These are phyloP conservation scores for Armadillidium nasatum DNA, from an alignment of 1,140 invertebrate species.

Conservation along the genomic window DNA sequence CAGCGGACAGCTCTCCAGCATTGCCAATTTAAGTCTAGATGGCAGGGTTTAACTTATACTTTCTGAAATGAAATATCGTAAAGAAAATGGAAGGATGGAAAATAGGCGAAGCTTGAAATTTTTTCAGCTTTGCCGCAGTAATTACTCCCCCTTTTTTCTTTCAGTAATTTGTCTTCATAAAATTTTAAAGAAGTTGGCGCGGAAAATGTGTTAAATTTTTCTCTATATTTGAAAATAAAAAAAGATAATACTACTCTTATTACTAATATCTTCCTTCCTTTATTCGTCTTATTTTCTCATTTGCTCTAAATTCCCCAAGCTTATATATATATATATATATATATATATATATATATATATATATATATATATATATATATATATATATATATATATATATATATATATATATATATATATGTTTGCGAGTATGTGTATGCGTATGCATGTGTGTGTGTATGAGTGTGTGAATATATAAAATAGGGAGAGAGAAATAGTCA, in stretches of 20 bases:
- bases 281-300: too few species aligned
- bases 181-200: slow-evolving; percentile 9
- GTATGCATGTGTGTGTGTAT: too few species aligned
- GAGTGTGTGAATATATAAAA: too few species aligned
- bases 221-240: background rate
- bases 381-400: too few species aligned
- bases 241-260: too few species aligned
- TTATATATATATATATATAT: background rate
- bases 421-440: too few species aligned
- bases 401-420: too few species aligned
- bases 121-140: background rate
- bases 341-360: too few species aligned
- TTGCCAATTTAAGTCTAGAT: background rate
- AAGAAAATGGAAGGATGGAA: background rate
- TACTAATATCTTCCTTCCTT: too few species aligned
- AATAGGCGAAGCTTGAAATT: slow-evolving; percentile 3
- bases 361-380: too few species aligned
- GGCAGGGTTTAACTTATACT: background rate
- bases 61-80: slow-evolving; percentile 12
- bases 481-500: too few species aligned
- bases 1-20: background rate
- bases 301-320: background rate
- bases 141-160: background rate
- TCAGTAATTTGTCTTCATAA: slow-evolving; percentile 8
- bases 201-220: slow-evolving; percentile 8